phyloP scores from a whole-genome alignment of 2,888 invertebrate genomes.

The Synergus itoensis region DNA sequence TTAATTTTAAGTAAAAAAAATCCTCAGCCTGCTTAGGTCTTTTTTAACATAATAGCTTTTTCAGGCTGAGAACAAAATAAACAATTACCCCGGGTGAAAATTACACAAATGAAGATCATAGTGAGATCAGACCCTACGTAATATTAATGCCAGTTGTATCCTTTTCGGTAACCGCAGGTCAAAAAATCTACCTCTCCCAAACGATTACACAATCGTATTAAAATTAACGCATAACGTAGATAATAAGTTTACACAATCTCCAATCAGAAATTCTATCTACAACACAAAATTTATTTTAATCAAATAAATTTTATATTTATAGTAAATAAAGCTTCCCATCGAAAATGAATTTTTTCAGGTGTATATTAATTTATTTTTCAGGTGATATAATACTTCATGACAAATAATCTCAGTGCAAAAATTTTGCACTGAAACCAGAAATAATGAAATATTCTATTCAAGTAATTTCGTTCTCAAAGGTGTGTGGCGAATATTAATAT shows the following conservation, averaged over 20 bases:
- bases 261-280: neutral
- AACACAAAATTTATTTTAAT: neutral
- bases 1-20: slow-evolving; percentile 41
- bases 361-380: neutral
- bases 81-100: neutral
- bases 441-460: neutral
- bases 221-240: neutral
- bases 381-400: neutral
- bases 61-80: neutral
- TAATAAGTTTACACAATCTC: neutral
- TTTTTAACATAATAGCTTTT: neutral
- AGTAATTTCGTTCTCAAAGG: neutral
- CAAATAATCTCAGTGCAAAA: neutral
- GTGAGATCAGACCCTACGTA: slow-evolving; percentile 58
- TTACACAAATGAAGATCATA: neutral
- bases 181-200: slow-evolving; percentile 46
- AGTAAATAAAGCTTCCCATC: neutral
- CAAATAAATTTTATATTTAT: neutral
- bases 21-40: neutral
- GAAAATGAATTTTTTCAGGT: neutral
- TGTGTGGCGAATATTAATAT: neutral
- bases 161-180: slow-evolving; percentile 63
- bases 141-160: slow-evolving; percentile 76
- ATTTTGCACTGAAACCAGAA: neutral
- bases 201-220: slow-evolving; percentile 12